phyloP scores from a whole-genome alignment of 2,797 vertebrate genomes.

The Poecile montanus region DNA sequence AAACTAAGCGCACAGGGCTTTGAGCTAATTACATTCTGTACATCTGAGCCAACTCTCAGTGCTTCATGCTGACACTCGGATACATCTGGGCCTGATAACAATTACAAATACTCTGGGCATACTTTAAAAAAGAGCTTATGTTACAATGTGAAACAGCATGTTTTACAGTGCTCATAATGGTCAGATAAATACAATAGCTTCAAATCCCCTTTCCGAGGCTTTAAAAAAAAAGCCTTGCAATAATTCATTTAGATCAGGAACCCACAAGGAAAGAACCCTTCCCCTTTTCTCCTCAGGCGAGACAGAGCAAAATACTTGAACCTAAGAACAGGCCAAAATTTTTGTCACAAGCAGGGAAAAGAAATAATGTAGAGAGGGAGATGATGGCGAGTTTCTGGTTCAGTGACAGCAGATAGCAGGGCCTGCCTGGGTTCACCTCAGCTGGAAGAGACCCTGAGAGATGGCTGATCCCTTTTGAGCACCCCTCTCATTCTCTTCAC shows the following conservation, averaged over 20 bases:
- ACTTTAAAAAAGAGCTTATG: slow-evolving; percentile 77
- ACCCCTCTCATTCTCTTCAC: rapidly evolving
- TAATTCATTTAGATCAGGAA: slow-evolving; percentile 71
- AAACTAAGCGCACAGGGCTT: slow-evolving; percentile 69
- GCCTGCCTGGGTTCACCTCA: not conserved
- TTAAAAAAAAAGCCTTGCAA: slow-evolving; percentile 23
- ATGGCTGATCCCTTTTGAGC: not conserved
- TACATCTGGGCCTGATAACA: slow-evolving; percentile 81
- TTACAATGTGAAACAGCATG: slow-evolving; percentile 77
- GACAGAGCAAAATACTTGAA: slow-evolving; percentile 52
- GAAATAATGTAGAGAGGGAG: not conserved
- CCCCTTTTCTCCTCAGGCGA: not conserved
- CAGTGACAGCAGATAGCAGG: not conserved
- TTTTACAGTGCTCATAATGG: slow-evolving; percentile 75
- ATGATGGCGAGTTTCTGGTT: not conserved
- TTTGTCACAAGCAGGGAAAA: slow-evolving; percentile 6
- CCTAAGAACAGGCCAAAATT: slow-evolving; percentile 20
- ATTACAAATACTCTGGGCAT: slow-evolving; percentile 80
- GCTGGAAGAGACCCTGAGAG: not conserved
- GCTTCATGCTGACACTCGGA: slow-evolving; percentile 75
- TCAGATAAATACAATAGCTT: slow-evolving; percentile 76
- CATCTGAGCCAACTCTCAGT: slow-evolving; percentile 73
- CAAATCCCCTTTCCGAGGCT: slow-evolving; percentile 32
- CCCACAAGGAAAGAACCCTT: slow-evolving; percentile 54
- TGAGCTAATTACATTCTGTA: slow-evolving; percentile 79